Percentiles rank a stretch among this genome's conserved stretches.
These are phyloP conservation scores for Bombus affinis DNA, from an alignment of 1,140 invertebrate genomes.

Conservation along the genomic window DNA sequence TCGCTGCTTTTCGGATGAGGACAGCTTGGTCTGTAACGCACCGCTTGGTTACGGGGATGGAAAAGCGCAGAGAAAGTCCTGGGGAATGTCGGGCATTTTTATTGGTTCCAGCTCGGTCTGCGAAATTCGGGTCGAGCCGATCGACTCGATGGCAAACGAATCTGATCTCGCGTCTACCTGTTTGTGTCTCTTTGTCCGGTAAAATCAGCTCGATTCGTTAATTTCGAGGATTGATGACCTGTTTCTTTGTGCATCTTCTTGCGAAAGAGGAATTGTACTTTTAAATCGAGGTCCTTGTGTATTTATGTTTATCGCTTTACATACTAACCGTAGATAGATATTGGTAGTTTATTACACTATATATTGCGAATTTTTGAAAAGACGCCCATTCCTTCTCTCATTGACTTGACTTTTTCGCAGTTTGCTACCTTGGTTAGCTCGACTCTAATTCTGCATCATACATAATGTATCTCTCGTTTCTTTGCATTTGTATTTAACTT, in stretches of 20 bases:
- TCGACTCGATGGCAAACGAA: slow-evolving; percentile 56
- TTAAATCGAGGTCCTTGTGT: too few species aligned
- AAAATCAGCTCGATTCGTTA: background rate
- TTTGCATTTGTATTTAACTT: too few species aligned
- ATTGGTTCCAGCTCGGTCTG: slow-evolving; percentile 65
- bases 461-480: too few species aligned
- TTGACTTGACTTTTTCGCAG: too few species aligned
- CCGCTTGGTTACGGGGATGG: slow-evolving; percentile 23
- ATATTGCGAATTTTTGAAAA: too few species aligned
- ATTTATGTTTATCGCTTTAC: too few species aligned
- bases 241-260: too few species aligned
- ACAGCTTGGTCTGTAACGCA: slow-evolving; percentile 43
- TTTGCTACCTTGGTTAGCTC: too few species aligned
- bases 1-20: slow-evolving; percentile 48
- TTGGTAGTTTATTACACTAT: too few species aligned
- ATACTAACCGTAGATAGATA: too few species aligned
- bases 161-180: slow-evolving; percentile 56
- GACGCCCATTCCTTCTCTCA: too few species aligned
- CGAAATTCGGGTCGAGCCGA: slow-evolving; percentile 57
- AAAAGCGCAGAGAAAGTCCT: slow-evolving; percentile 38
- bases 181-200: background rate
- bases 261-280: background rate
- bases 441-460: too few species aligned
- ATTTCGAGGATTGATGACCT: background rate
- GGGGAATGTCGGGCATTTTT: slow-evolving; percentile 70